Base-by-base conservation (phyloP, 2,797 vertebrate species). In the Buceros bicornis region DNA sequence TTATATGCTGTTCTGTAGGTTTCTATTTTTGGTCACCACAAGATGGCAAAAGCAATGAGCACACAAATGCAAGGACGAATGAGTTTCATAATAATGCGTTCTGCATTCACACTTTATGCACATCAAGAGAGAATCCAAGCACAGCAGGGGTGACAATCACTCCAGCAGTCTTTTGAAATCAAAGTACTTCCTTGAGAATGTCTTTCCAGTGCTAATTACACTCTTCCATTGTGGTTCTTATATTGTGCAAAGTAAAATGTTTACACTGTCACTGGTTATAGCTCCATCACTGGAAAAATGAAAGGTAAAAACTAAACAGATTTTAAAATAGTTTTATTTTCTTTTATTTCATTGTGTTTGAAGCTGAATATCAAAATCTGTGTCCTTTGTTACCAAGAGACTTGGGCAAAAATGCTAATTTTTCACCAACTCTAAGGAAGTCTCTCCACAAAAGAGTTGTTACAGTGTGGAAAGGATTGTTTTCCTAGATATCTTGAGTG, bases 21-120 rank as follows among this genome's bases (percentile, higher is more conserved):
- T 97, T 96, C 95, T 96, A 91, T 94, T 94, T 97, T 96, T 94
- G 94, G 56, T 96, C 83, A 94, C 95, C 93, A 92, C 92, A 95
- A 96, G 92, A 96, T 95, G 97, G 92, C 95, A 96, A 97, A 89
- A 97, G 93, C 80, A 95, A 93, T 89, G 91, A 96, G 65, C 62
- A 33, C 91, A 92, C 51, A 93, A 95, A 96, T 78, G 76, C 85
- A 95, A 93, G 90, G 80, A 80, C 20, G 37, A 96, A 56, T 67
- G 91, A 84, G 83, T 95, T 97, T 94, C 85, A 79, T 96, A 95
- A 95, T 92, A 93, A 93, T 89, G 67, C 3, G 0, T 84, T 93
- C 69, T 95, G 76, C 84, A 70, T 95, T 97, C 83, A 91, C 82
- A 90, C 69, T 96, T 96, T 77, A 80, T 97, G 82, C 95, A 80